Conservation (phyloP, 2,797 vertebrate genomes). For the Gallirallus australis region DNA sequence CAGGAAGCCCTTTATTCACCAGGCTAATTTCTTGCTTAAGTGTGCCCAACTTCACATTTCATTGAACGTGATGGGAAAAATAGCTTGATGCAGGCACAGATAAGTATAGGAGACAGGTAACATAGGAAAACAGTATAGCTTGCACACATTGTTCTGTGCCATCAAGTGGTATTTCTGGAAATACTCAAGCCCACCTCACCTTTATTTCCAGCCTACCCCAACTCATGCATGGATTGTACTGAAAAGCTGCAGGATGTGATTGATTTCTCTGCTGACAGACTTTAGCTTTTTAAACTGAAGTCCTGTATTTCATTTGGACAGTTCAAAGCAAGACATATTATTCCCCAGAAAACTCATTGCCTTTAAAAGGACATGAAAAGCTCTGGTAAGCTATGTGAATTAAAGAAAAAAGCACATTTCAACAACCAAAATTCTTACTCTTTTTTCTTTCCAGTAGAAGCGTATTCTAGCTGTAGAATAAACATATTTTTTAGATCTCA, state of each 20-base stretch:
- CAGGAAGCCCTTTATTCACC: not conserved
- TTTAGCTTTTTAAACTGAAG: not conserved
- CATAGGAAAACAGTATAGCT: not conserved
- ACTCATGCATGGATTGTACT: not conserved
- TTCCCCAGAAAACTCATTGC: not conserved
- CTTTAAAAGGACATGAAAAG: not conserved
- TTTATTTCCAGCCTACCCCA: not conserved
- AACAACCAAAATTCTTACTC: not conserved
- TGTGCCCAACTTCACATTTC: not conserved
- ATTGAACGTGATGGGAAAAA: not conserved
- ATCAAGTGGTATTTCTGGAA: not conserved
- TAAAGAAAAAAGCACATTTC: not conserved
- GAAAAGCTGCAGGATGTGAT: not conserved
- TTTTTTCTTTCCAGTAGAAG: not conserved
- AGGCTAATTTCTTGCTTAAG: not conserved
- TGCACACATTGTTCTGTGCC: not conserved
- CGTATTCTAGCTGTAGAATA: not conserved
- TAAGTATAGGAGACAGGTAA: not conserved
- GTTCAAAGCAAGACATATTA: not conserved
- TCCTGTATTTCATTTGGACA: not conserved
- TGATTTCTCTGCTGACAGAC: not conserved
- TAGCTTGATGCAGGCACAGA: fast-evolving
- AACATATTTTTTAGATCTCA: not conserved
- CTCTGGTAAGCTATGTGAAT: not conserved
- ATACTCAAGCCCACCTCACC: not conserved